Evolutionary conservation across 2,113 vertebrate genomes (phyloP), one percentile per base, ranked within the genome.

Genomic region (Tapirus terrestris): DNA sequence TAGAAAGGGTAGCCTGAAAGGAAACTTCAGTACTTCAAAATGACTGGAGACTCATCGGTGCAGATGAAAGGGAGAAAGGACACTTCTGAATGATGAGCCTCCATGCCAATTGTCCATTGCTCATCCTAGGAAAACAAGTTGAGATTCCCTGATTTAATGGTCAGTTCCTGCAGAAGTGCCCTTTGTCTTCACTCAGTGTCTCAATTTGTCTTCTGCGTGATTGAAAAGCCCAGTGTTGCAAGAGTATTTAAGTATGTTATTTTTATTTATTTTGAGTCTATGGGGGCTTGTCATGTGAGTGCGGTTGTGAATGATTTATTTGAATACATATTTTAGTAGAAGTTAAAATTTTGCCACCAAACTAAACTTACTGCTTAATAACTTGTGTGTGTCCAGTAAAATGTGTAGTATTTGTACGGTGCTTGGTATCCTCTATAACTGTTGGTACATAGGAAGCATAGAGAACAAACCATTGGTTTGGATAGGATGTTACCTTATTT

Each of bases 201-300:
- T 82, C 14, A 2, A 21, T 33, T 65, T 77, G 61, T 92, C 36
- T 27, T 51, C 48, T 70, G 86, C 2, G 17, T 82, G 73, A 56
- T 48, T 25, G 43, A 48, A 36, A 51, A 67, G 16, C 61, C 20
- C 25, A 20, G 10, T 33, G 73, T 68, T 79, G 33, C 68, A 84
- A 36, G 6, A 61, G 58, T 89, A 53, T 72, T 92, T 68, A 51
- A 89, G 75, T 85, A 25, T 65, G 65, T 75, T 77, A 16, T 84
- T 93, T 63, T 58, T 95, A 94, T 97, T 95, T 97, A 95, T 97
- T 94, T 94, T 48, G 33, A 89, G 58, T 80, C 58, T 70, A 9
- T 39, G 83, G 17, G 3, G 12, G 65, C 61, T 88, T 93, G 65
- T 85, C 31, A 29, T 36, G 16, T 82, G 45, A 72, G 0, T 75